Evolutionary conservation across 1,140 invertebrate species (phyloP), one percentile per base, ranked within the genome.

Genomic region (Papilio helenus): DNA sequence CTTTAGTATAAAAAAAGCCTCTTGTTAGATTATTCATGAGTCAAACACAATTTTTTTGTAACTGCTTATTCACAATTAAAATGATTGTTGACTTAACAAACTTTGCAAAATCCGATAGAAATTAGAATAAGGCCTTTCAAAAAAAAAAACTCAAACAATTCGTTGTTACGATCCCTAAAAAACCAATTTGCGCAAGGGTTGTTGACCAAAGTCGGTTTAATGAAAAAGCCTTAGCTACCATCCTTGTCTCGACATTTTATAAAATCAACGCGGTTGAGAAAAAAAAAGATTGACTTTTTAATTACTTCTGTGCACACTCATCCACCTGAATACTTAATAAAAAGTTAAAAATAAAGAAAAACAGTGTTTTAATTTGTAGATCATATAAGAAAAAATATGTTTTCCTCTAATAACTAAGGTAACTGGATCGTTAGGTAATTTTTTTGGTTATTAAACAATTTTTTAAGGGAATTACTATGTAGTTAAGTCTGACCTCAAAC

Each of bases 151-250:
- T 68, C 61, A 18, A 68, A 68, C 61, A 68, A 68, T 68, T 34
- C 61, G 14, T 68, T 68, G 61, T 7, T 68, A 68, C 61, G 61
- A 68, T 29, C 61, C 61, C 61, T 68, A 68, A 68, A 68, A 68
- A 68, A 68, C 61, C 61, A 68, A 68, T 68, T 68, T 68, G 20
- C 61, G 26, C 61, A 68, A 68, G 61, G 61, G 26, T 68, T 68
- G 61, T 68, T 68, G 61, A 68, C 61, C 61, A 68, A 68, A 68
- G 61, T 68, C 61, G 61, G 61, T 68, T 68, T 68, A 68, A 68
- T 68, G 61, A 68, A 65, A 65, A 68, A 68, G 12, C 61, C 26
- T 68, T 34, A 12, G 26, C 26, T 29, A 68, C 26, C 61, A 68
- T 68, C 20, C 61, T 68, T 68, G 61, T 68, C 61, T 68, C 61